Base-by-base conservation (phyloP, 2,888 invertebrate species). In the Sminthurides aquaticus region DNA sequence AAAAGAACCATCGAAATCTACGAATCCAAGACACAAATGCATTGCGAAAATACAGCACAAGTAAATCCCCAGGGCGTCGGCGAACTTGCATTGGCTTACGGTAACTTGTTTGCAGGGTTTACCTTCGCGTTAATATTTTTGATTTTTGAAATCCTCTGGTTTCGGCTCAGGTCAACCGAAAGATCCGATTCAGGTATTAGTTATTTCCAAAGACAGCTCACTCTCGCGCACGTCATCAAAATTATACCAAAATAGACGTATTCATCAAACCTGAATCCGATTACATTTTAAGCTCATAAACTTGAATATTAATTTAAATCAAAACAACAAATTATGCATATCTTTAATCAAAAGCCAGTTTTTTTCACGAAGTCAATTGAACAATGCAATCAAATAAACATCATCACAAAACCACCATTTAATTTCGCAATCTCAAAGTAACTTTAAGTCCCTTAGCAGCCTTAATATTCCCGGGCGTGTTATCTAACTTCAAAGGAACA, bases 41-140 rank as follows among this genome's bases (percentile, higher is more conserved):
- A 18, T 3, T 62, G 62, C 22, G 3, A 24, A 11, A 5, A 5
- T 18, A 28, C 34, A 2, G 1, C 20, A 3, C 48, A 48, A 3
- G 2, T 49, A 1, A 57, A 11, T 3, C 49, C 57, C 1, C 62
- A 62, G 57, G 5, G 24, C 11, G 1, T 62, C 1, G 15, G 34
- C 2, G 62, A 62, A 5, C 57, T 62, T 2, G 49, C 27, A 27
- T 11, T 57, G 11, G 62, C 62, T 27, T 62, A n/a, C n/a, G 27
- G 25, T 8, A 15, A 28, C 27, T 49, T 62, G 11, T 3, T 11
- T 49, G 49, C 25, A 2, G 62, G 62, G 25, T 8, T 26, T 27
- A 27, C 20, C 5, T n/a, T 48, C 3, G 56, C 62, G 8, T 15
- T 49, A 1, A n/a, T 3, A 1, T 2, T 57, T 49, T 28, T 57